Evolutionary conservation across 2,888 invertebrate genomes (phyloP).

Genomic region (Drosophila peninsularis): DNA sequence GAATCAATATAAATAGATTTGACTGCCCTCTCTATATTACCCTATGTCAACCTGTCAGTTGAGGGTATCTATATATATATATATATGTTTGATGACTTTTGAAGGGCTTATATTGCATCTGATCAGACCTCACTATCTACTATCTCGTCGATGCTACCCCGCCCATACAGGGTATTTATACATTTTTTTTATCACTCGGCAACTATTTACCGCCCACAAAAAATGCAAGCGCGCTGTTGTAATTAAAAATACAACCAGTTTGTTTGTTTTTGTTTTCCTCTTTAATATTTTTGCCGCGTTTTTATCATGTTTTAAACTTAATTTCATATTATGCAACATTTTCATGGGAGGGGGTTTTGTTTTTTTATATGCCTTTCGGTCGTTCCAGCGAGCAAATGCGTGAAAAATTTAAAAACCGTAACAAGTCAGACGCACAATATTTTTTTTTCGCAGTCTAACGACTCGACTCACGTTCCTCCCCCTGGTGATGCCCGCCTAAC

Average conservation of each 20-base stretch:
- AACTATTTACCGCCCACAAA: conserved; percentile 59
- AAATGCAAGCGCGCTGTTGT: conserved; percentile 34
- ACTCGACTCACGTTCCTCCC: conserved; percentile 3
- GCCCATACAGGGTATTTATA: neutral
- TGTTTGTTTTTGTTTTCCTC: neutral
- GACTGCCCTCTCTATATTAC: too few relatives aligned
- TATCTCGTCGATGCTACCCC: neutral
- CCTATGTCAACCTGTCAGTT: too few relatives aligned
- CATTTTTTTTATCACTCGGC: conserved; percentile 8
- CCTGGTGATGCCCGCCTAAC: neutral
- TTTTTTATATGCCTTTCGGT: conserved; percentile 11
- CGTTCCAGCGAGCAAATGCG: conserved; percentile 35
- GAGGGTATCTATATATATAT: too few relatives aligned
- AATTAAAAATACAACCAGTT: conserved; percentile 62
- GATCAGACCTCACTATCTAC: too few relatives aligned
- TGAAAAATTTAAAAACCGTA: conserved; percentile 53
- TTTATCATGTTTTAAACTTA: conserved; percentile 21
- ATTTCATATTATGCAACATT: conserved; percentile 59
- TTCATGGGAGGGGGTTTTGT: conserved; percentile 6
- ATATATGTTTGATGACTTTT: too few relatives aligned
- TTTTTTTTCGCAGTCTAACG: conserved; percentile 24
- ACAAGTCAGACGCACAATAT: conserved; percentile 43
- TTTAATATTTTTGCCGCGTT: conserved; percentile 7
- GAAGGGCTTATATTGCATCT: too few relatives aligned
- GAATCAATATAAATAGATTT: too few relatives aligned